phyloP scores from a whole-genome alignment of 2,113 vertebrate genomes.

The Prunella fulvescens region DNA sequence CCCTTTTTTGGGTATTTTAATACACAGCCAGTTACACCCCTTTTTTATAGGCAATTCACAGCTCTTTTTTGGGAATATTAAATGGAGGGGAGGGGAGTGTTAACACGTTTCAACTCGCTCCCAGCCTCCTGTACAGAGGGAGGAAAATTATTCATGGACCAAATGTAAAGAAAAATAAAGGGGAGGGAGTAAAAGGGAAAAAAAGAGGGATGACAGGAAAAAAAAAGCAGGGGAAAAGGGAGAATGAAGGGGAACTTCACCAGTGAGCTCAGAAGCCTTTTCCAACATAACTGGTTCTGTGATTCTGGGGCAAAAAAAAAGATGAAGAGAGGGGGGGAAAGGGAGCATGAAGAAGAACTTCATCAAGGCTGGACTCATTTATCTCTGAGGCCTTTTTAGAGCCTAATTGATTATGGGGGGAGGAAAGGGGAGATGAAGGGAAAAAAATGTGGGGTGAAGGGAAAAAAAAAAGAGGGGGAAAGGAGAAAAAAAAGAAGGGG shows the following conservation, averaged over 20 bases:
- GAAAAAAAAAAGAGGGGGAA: neutral
- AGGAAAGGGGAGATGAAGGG: neutral
- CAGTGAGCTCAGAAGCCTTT: neutral
- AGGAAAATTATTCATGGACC: accelerated
- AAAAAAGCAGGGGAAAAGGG: accelerated
- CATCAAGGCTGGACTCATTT: neutral
- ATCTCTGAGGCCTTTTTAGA: neutral
- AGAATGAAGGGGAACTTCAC: neutral
- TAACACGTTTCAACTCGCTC: neutral
- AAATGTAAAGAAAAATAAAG: neutral
- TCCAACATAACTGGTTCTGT: neutral
- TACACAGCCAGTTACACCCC: neutral
- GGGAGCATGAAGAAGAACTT: neutral
- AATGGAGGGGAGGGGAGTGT: neutral
- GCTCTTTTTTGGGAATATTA: neutral
- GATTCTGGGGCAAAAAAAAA: neutral
- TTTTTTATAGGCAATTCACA: neutral
- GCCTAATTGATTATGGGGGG: no score
- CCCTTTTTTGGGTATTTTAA: neutral
- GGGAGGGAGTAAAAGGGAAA: accelerated
- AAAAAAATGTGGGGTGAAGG: no score
- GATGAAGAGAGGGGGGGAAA: neutral
- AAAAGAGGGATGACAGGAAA: neutral
- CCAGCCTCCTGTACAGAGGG: neutral
- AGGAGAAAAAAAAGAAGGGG: neutral